Evolutionary conservation across 2,113 vertebrate genomes (phyloP).

Genomic region (Chaetorhynchus papuensis): DNA sequence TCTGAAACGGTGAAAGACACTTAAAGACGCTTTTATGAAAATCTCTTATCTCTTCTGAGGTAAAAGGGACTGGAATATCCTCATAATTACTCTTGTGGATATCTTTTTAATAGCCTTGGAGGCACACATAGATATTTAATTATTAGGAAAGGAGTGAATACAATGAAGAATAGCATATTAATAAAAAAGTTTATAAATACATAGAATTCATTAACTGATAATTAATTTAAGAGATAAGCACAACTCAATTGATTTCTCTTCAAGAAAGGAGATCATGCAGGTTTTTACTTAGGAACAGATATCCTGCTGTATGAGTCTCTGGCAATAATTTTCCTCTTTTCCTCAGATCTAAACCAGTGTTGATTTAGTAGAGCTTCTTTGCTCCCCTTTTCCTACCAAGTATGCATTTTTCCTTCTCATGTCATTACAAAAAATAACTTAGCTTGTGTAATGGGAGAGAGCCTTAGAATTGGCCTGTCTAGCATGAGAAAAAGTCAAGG

Average conservation of each 20-base stretch:
- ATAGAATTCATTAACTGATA: conserved; percentile 23
- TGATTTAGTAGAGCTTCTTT: neutral
- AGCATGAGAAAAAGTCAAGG: neutral
- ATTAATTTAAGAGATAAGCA: conserved; percentile 7
- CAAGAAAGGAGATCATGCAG: neutral
- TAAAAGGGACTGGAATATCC: neutral
- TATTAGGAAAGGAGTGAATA: conserved; percentile 13
- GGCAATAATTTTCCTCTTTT: neutral
- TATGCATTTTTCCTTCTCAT: neutral
- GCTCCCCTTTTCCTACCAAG: neutral
- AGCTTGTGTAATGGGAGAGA: neutral
- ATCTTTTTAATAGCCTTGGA: conserved; percentile 31
- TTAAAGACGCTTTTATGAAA: conserved; percentile 8
- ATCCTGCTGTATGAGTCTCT: neutral
- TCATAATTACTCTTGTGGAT: conserved; percentile 40
- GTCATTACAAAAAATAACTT: neutral
- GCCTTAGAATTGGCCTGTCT: neutral
- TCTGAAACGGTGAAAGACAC: conserved; percentile 7
- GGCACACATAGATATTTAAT: conserved; percentile 1
- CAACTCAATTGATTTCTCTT: conserved; percentile 12
- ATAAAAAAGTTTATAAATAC: conserved; percentile 33
- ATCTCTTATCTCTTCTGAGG: conserved; percentile 15
- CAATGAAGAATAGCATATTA: conserved; percentile 3
- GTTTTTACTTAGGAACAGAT: neutral
- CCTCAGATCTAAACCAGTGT: neutral